Evolutionary conservation across 2,888 invertebrate species (phyloP), one percentile per base, ranked within the genome.

Genomic region (Heteromyza rotundicornis): DNA sequence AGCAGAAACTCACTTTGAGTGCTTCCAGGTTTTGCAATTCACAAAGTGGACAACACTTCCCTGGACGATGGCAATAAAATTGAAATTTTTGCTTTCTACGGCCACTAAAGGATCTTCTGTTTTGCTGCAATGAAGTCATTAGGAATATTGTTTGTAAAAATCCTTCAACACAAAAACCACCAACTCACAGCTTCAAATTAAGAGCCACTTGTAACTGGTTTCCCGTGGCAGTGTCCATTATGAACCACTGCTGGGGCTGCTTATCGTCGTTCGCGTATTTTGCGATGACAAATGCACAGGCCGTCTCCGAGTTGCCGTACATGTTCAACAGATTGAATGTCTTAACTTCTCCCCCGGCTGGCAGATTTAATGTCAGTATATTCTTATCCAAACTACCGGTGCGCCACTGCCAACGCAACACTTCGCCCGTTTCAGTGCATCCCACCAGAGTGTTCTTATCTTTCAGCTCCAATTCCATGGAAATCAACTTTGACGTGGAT

Each of bases 351-450:
- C 32, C 22, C n/a, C n/a, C n/a, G 0, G 36, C 32, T 1, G 20
- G 7, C 0, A 22, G 57, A 0, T 10, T 36, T 1, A 71, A 35
- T 0, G 68, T 58, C 0, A 81, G 12, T 2, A 62, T 14, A 1
- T 70, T 14, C 2, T 62, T 69, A 2, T 73, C 79, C 22, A 86
- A 83, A 3, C 84, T 80, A 12, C 86, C 87, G 8, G 85, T 86
- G 55, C 87, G 84, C 88, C 89, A 89, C 51, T 87, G 85, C 88
- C 89, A 89, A 24, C 85, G 82, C 17, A 86, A 73, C 2, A 90
- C 70, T 68, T 86, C 83, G 0, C 88, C 89, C 27, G 75, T 75
- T 40, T 80, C 80, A 1, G 88, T 87, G 71, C 89, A 88, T 2
- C 87, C 87, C 19, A 87, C 71, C 35, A 86, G 82, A 22, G 80